Evolutionary conservation across 2,888 invertebrate species (phyloP).

Genomic region (Choreutis nemorana): DNA sequence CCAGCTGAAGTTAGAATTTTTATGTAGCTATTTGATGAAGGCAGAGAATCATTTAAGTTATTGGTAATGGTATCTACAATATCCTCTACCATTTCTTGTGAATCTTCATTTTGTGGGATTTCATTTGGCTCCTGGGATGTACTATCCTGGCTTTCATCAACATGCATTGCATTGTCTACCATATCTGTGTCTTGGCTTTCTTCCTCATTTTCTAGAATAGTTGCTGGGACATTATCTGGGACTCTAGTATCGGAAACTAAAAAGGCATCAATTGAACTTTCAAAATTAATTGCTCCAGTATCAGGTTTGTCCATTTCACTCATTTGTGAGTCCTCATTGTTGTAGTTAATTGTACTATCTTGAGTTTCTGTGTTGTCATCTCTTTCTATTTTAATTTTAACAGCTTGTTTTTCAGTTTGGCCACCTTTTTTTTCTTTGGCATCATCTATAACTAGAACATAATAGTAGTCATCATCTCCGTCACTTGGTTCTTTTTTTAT

Average conservation of each 20-base stretch:
- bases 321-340: constrained; percentile 9
- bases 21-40: constrained; percentile 29
- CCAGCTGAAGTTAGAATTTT: constrained; percentile 42
- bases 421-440: constrained; percentile 24
- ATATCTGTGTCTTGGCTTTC: constrained; percentile 33
- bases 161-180: constrained; percentile 24
- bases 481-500: constrained; percentile 49
- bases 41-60: constrained; percentile 14
- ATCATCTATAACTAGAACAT: constrained; percentile 55
- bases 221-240: constrained; percentile 45
- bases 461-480: constrained; percentile 55
- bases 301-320: constrained; percentile 9
- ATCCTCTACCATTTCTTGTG: constrained; percentile 17
- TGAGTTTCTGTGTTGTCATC: constrained; percentile 10
- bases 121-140: constrained; percentile 20
- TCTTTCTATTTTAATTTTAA: constrained; percentile 11
- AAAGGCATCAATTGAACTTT: constrained; percentile 41
- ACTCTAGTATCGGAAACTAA: constrained; percentile 39
- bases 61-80: constrained; percentile 18
- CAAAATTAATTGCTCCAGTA: constrained; percentile 20
- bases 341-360: too few species aligned
- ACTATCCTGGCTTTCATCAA: constrained; percentile 24
- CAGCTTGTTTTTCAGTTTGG: constrained; percentile 5
- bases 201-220: constrained; percentile 53
- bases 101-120: constrained; percentile 15